Evolutionary conservation across 2,888 invertebrate genomes (phyloP), one percentile per base, ranked within the genome.

Genomic region (Hedya salicella): DNA sequence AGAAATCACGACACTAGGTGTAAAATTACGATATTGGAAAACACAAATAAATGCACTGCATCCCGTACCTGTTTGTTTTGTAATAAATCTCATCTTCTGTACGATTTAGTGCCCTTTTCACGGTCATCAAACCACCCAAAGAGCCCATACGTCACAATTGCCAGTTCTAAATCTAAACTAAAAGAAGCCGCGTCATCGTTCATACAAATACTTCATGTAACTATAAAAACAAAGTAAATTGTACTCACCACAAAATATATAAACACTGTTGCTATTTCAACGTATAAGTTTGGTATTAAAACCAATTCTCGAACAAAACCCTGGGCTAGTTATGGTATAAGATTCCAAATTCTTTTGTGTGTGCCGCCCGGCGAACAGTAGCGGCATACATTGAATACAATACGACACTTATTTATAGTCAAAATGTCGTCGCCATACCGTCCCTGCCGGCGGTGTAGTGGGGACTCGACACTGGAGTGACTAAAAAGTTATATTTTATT

Each of bases 281-380:
- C 16, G 50, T 59, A 65, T 52, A 65, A 60, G 59, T 65, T 53
- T 53, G 53, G 65, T 42, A 66, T 66, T 61, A 66, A 66, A 64
- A 61, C 53, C 66, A 54, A 66, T 54, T 49, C 66, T 44, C 49
- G 60, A 44, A 66, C 66, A 66, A 66, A 66, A 61, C 66, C 40
- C 53, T 52, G 48, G 59, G 68, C 64, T 68, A 59, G 64, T 68
- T 68, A 68, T 59, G 66, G 66, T 66, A 66, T 66, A 61, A 66
- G 61, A 66, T 66, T 66, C 66, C 66, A 61, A 66, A 66, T 66
- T 66, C 66, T 66, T 66, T 66, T 66, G 66, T 66, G 66, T 66
- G 52, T 54, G 61, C 66, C 66, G 66, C 60, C 66, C 32, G 60
- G 61, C 60, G 53, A 66, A 66, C 66, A 66, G 66, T 66, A 66